Evolutionary conservation across 2,888 invertebrate species (phyloP).

Genomic region (Onchidella celtica): DNA sequence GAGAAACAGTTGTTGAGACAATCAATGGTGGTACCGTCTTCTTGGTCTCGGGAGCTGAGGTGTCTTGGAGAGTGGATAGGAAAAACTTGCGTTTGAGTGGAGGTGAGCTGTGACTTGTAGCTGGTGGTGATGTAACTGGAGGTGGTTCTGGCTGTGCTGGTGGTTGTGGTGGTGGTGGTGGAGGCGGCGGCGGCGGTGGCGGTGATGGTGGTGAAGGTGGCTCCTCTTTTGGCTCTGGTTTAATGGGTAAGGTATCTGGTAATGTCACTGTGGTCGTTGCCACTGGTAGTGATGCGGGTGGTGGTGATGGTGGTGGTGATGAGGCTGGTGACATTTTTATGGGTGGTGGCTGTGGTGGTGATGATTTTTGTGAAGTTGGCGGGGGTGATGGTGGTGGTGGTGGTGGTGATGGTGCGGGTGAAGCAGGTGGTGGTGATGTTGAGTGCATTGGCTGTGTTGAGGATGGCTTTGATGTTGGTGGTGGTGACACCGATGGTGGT

Average conservation of each 20-base stretch:
- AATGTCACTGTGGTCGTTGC: not conserved
- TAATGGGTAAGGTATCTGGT: too few species aligned
- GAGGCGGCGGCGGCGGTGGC: not conserved
- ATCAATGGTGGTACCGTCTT: constrained; percentile 35
- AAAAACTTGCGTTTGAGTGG: constrained; percentile 31
- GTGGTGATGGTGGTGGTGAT: not conserved
- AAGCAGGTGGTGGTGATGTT: not conserved
- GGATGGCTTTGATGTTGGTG: not conserved
- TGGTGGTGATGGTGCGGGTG: not conserved
- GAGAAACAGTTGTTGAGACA: constrained; percentile 14
- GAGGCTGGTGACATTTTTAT: not conserved
- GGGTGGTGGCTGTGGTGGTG: not conserved
- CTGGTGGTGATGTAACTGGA: not conserved
- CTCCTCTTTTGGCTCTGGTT: not conserved
- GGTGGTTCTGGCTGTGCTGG: not conserved
- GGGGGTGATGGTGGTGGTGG: not conserved
- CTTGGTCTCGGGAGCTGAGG: not conserved
- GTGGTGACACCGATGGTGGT: not conserved
- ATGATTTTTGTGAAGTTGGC: not conserved
- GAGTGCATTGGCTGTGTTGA: not conserved
- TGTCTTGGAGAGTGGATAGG: not conserved
- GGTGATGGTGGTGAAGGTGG: not conserved
- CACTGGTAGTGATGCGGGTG: not conserved
- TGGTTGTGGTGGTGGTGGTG: not conserved
- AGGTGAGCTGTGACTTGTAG: not conserved